phyloP scores from a whole-genome alignment of 2,797 vertebrate genomes.

The Notolabrus celidotus region DNA sequence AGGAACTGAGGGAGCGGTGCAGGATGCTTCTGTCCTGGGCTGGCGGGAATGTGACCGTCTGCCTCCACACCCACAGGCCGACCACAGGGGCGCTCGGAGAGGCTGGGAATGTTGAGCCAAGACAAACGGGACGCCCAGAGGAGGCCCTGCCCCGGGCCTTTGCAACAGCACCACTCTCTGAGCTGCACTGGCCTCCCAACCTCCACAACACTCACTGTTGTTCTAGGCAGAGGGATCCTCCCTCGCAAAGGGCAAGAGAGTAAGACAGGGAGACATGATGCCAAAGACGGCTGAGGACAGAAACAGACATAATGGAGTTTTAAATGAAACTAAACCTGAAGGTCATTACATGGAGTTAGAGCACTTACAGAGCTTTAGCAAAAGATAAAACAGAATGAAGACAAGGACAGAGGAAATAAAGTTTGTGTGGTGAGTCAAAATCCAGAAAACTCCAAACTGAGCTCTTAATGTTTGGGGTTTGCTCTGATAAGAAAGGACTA shows the following conservation, averaged over 20 bases:
- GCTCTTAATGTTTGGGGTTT: not conserved
- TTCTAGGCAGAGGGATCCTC: slow-evolving; percentile 69
- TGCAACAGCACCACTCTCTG: slow-evolving; percentile 71
- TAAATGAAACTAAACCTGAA: slow-evolving; percentile 21
- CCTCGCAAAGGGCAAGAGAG: slow-evolving; percentile 62
- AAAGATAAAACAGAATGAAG: slow-evolving; percentile 16
- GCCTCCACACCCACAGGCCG: slow-evolving; percentile 81
- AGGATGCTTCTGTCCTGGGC: slow-evolving; percentile 64
- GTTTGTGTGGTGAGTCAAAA: slow-evolving; percentile 3
- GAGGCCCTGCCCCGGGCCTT: slow-evolving; percentile 72
- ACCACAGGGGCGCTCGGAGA: slow-evolving; percentile 80
- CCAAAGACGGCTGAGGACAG: slow-evolving; percentile 21
- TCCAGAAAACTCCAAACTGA: slow-evolving; percentile 13
- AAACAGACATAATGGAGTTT: slow-evolving; percentile 14
- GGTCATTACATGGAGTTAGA: not conserved
- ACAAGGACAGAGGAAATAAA: not conserved
- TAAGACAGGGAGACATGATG: slow-evolving; percentile 30
- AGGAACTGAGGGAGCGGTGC: slow-evolving; percentile 46
- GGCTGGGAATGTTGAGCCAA: slow-evolving; percentile 80
- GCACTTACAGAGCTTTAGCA: not conserved
- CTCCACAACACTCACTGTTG: slow-evolving; percentile 76
- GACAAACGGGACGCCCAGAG: slow-evolving; percentile 79
- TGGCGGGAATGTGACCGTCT: slow-evolving; percentile 77
- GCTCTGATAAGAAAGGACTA: slow-evolving; percentile 42
- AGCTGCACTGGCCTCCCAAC: slow-evolving; percentile 66